These are phyloP conservation scores for Lymantria monacha DNA, from an alignment of 2,888 invertebrate species.

Conservation along the genomic window DNA sequence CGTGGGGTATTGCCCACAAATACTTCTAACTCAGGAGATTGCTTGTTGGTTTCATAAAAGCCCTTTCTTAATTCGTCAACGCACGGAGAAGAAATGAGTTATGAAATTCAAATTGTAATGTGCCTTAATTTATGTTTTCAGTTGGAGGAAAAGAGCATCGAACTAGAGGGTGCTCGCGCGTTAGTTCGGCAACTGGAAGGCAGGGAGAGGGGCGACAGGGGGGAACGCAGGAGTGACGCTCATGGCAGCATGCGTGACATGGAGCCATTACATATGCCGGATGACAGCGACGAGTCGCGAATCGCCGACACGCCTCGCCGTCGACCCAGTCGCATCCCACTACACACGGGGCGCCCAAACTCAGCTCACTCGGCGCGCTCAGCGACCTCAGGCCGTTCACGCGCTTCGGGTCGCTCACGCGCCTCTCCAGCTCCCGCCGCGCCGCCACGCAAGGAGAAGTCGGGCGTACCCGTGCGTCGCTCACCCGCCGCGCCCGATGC, in stretches of 20 bases:
- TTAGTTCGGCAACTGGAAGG: constrained; percentile 88
- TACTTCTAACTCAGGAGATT: no score
- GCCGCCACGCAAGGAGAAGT: constrained; percentile 42
- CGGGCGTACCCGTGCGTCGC: constrained; percentile 63
- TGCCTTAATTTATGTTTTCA: constrained; percentile 49
- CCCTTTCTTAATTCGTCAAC: no score
- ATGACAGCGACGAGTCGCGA: constrained; percentile 85
- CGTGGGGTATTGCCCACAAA: no score
- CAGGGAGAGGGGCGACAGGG: constrained; percentile 26
- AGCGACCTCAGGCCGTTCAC: constrained; percentile 36
- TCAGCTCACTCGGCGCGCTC: constrained; percentile 44
- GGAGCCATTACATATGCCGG: constrained; percentile 70
- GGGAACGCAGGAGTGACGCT: constrained; percentile 27
- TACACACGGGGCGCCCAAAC: constrained; percentile 38
- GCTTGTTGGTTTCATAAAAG: no score
- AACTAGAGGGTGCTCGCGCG: constrained; percentile 91
- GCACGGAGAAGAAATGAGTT: no score
- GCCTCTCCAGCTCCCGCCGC: constrained; percentile 57
- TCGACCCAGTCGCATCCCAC: constrained; percentile 70
- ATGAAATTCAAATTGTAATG: no score
- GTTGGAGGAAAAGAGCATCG: constrained; percentile 92
- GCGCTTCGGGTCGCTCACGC: constrained; percentile 23
- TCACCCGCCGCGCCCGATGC: constrained; percentile 67
- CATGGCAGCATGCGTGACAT: constrained; percentile 51
- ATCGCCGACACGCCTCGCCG: constrained; percentile 84